Base-by-base conservation (phyloP, 1,140 invertebrate species). In the Mycetomoellerius zeteki region DNA sequence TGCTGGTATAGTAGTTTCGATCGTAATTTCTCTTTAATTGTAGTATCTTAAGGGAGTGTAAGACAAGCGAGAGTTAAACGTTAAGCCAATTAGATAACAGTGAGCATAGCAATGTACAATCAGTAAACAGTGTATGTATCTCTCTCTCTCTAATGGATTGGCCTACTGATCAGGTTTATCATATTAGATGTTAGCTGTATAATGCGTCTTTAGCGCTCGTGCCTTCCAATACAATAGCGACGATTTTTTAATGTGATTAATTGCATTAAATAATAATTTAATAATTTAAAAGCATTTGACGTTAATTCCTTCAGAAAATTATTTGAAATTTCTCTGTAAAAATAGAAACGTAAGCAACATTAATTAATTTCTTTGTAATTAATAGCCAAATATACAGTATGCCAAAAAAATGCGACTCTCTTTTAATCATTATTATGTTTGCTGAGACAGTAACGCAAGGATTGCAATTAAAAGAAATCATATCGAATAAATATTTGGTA, bases 111-210 rank as follows among this genome's bases (percentile, higher is more conserved):
- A 37, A 62, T 86, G 78, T 86, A 78, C 87, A 87, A 82, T 77
- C 80, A 65, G 84, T 91, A 86, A 91, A 90, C 89, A 88, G 24
- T 52, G 8, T 58, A 60, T 85, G 8, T 81, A 37, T 37, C 62
- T 21, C 64, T 43, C 10, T 21, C 33, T 43, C 62, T 65, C 33
- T 86, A 88, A 90, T 91, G 30, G 72, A 90, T 86, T 85, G 60
- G 65, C 62, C 65, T 80, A 77, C 90, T 88, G 90, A 91, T 90
- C 88, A 88, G 47, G 64, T 78, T 75, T 71, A 77, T 82, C 84
- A 81, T 19, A 27, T 81, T 30, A 37, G 16, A 33, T 33, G 80
- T 47, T 73, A 71, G 54, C 37, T 19, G 12, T 47, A 12, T 72
- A 52, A 82, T 33, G 19, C 37, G 19, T 19, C 69, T 27, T 60